Evolutionary conservation across 2,797 vertebrate genomes (phyloP), one percentile per base, ranked within the genome.

Genomic region (Poeciliopsis gracilis): DNA sequence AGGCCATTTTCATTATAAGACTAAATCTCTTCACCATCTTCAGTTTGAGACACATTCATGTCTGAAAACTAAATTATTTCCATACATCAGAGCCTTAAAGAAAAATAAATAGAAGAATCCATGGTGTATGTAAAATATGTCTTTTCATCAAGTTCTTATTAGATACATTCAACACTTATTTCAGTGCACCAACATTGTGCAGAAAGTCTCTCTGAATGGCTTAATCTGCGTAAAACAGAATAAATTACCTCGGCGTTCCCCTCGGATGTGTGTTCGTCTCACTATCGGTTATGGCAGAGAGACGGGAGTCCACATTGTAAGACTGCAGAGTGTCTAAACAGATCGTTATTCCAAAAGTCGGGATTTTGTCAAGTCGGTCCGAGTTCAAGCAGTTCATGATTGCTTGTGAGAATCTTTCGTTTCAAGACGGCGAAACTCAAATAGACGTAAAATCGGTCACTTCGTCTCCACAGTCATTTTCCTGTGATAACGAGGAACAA

Each of bases 81-180:
- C 83, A 81, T 80, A 83, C 84, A 85, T 85, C 77, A 85, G 87
- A 87, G 84, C 87, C 90, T 87, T 79, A 90, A 91, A 90, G 82
- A 95, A 95, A 95, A 92, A 93, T 88, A 94, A 91, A 93, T 93
- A 94, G 92, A 90, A 88, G 83, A 88, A 90, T 90, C 82, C 92
- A 90, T 87, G 86, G 86, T 92, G 90, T 89, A 93, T 89, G 91
- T 94, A 92, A 93, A 95, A 94, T 91, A 94, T 82, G 90, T 92
- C 53, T 89, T 74, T 81, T 88, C 85, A 69, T 90, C 84, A 88
- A 82, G 82, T 88, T 75, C 77, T 85, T 77, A 84, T 82, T 84
- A 90, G 91, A 92, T 92, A 93, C 89, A 94, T 90, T 91, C 86
- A 86, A 82, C 81, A 81, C 77, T 90, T 84, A 84, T 82, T 82